Conservation (phyloP, 1,140 invertebrate genomes). For the Daktulosphaira vitifoliae region DNA sequence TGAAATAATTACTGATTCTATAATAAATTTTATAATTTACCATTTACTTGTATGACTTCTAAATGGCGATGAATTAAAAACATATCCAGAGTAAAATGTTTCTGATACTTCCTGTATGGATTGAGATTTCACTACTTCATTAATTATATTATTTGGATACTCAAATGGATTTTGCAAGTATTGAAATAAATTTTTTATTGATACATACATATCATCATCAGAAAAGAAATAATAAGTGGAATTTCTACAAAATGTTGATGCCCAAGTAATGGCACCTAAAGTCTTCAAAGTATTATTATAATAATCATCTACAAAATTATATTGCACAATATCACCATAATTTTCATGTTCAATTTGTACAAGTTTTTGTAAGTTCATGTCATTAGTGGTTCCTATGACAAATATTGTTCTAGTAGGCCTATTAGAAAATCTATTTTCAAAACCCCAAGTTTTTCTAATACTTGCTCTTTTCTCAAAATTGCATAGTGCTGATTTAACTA, state of each 20-base stretch:
- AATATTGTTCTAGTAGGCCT: constrained; percentile 71
- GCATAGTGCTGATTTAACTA: constrained; percentile 71
- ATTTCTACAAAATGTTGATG: constrained; percentile 58
- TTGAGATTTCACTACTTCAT: constrained; percentile 40
- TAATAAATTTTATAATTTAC: constrained; percentile 40
- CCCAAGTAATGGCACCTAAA: constrained; percentile 79
- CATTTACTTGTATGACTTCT: constrained; percentile 76
- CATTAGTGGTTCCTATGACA: constrained; percentile 54
- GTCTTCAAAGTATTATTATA: constrained; percentile 93
- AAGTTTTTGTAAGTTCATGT: constrained; percentile 43
- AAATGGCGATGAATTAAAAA: constrained; percentile 66
- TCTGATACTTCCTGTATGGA: constrained; percentile 50
- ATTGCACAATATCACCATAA: constrained; percentile 72
- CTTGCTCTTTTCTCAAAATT: constrained; percentile 59
- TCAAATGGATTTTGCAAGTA: constrained; percentile 62
- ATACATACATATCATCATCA: constrained; percentile 90
- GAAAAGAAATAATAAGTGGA: constrained; percentile 79
- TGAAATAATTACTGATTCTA: too few relatives aligned
- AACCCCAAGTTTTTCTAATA: constrained; percentile 78
- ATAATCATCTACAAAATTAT: constrained; percentile 72
- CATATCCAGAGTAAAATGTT: constrained; percentile 70
- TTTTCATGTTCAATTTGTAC: constrained; percentile 57
- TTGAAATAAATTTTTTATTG: constrained; percentile 71
- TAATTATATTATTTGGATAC: constrained; percentile 58
- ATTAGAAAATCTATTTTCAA: constrained; percentile 64